Evolutionary conservation across 2,113 vertebrate species (phyloP), one percentile per base, ranked within the genome.

Genomic region (Typhlomys cinereus): DNA sequence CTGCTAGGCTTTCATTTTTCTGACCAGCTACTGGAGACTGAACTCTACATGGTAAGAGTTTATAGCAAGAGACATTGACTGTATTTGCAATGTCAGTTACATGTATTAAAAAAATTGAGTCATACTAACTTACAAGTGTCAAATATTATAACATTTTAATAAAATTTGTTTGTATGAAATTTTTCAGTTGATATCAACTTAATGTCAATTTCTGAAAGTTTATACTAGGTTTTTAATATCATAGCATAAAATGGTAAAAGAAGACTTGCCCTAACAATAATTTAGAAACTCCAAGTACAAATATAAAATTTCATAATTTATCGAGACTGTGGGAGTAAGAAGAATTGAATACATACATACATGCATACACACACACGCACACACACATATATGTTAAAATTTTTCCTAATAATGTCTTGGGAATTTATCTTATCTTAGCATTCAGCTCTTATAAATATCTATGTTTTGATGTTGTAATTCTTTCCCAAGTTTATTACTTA

Each of bases 401-500:
- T 92, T 92, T 36, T 50, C 92, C 18, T 92, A 62, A 73, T 66
- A 92, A 36, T 69, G 20, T 57, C 52, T 50, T 79, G 14, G 2
- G 1, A 61, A 64, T 84, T 95, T 88, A 70, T 17, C 27, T 41
- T 87, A 36, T 69, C 23, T 17, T 92, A 79, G 3, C 6, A 20
- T 85, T 94, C 88, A 91, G 14, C 81, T 94, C 41, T 76, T 91
- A 64, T 1, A 87, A 7, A 52, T 86, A 41, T 79, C 34, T 95
- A 67, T 0, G 89, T 95, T 79, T 82, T 74, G 13, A 52, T 78
- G 71, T 93, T 75, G 2, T 93, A 23, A 84, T 4, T 29, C 59
- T 90, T 74, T 91, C 54, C 57, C 6, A 85, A 15, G 90, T 86
- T 96, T 95, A 31, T 41, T 88, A 52, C 82, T 96, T 92, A 9